A percentile compares a stretch with the other conserved stretches of the same genome.
Conservation (phyloP, 2,113 vertebrate species). For the Oceanites oceanicus region DNA sequence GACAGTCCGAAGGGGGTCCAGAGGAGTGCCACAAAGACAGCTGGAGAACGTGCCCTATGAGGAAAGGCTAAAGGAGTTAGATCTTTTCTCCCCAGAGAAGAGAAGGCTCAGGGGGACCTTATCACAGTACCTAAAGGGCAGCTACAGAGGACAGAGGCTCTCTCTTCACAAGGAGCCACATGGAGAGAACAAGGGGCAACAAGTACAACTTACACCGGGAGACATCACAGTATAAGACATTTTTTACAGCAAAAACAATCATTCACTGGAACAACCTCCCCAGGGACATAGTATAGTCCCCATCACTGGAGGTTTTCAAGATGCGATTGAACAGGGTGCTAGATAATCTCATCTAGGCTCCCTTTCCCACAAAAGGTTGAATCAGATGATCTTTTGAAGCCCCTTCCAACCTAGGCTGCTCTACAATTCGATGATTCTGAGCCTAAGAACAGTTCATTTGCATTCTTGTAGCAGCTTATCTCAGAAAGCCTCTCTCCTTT, state of each 20-base stretch:
- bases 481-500: not conserved
- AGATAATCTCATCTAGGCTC: not conserved
- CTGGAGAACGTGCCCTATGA: not conserved
- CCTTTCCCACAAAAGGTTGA: not conserved
- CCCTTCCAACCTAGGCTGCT: not conserved
- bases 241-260: not conserved
- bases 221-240: not conserved
- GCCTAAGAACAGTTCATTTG: not conserved
- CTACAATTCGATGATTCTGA: not conserved
- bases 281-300: not conserved
- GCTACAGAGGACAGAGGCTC: not conserved
- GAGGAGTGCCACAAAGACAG: not conserved
- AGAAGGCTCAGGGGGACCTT: not conserved
- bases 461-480: not conserved
- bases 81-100: not conserved
- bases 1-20: not conserved
- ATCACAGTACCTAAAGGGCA: not conserved
- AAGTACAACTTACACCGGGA: rapidly evolving
- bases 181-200: not conserved
- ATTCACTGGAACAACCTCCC: not conserved
- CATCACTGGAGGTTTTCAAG: not conserved
- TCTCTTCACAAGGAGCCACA: not conserved
- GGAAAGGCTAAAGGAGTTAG: not conserved
- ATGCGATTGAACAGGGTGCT: not conserved
- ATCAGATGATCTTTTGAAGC: not conserved